Evolutionary conservation across 2,113 vertebrate genomes (phyloP).

Genomic region (Epinephelus cyanopodus): DNA sequence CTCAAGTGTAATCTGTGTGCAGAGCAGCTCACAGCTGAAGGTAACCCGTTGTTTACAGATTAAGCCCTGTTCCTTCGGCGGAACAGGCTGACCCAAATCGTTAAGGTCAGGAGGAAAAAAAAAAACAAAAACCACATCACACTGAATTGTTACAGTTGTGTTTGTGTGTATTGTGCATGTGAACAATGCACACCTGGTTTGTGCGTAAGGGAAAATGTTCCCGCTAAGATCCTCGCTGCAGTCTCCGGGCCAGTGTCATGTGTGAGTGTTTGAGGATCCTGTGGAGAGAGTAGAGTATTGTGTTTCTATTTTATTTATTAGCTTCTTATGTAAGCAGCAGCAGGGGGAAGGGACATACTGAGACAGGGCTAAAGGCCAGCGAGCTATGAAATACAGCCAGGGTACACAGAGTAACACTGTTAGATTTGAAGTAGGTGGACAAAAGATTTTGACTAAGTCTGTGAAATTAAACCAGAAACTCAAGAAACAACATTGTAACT

Average conservation of each 20-base stretch:
- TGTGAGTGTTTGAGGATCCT: constrained; percentile 64
- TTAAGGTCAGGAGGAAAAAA: constrained; percentile 50
- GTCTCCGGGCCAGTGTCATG: constrained; percentile 55
- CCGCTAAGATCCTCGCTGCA: constrained; percentile 45
- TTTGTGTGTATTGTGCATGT: constrained; percentile 15
- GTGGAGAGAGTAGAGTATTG: constrained; percentile 70
- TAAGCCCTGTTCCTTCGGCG: constrained; percentile 50
- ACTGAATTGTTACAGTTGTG: constrained; percentile 30
- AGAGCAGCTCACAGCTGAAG: constrained; percentile 66
- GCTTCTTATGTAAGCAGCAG: constrained; percentile 79
- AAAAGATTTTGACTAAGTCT: neutral
- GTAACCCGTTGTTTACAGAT: constrained; percentile 76
- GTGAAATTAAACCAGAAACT: neutral
- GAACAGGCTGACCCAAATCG: constrained; percentile 79
- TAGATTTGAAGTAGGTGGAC: neutral
- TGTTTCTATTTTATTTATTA: constrained; percentile 82
- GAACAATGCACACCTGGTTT: constrained; percentile 53
- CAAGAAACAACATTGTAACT: neutral
- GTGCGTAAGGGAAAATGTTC: constrained; percentile 62
- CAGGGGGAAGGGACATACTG: constrained; percentile 62
- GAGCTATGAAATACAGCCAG: constrained; percentile 56
- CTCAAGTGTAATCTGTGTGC: constrained; percentile 55
- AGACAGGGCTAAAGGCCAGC: constrained; percentile 67
- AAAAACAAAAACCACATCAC: constrained; percentile 25
- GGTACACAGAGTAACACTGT: constrained; percentile 14